These are phyloP conservation scores for Vicugna pacos DNA, from an alignment of 2,113 vertebrate species.

Conservation along the genomic window DNA sequence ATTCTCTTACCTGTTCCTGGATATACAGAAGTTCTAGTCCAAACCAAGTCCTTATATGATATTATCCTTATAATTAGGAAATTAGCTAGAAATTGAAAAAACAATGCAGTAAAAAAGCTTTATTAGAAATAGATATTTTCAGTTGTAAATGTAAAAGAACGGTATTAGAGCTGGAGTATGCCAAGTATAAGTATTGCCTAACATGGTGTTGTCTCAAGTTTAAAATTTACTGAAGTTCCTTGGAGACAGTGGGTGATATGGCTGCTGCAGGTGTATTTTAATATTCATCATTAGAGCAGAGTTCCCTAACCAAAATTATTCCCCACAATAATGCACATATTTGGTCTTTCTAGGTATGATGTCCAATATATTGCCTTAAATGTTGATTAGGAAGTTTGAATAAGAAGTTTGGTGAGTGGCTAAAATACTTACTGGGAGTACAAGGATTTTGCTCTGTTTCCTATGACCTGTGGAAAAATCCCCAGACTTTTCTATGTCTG, in stretches of 20 bases:
- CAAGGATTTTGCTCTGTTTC: constrained; percentile 20
- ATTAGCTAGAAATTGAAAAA: not conserved
- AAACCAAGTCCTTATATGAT: not conserved
- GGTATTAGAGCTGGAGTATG: not conserved
- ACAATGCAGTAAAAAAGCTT: not conserved
- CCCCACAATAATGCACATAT: not conserved
- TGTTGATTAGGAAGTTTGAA: not conserved
- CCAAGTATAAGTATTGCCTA: not conserved
- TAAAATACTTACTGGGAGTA: not conserved
- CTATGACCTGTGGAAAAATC: constrained; percentile 20
- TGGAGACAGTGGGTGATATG: not conserved
- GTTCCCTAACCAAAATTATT: not conserved
- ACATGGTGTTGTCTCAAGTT: not conserved
- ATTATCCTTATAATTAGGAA: not conserved
- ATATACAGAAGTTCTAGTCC: not conserved
- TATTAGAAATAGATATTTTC: constrained; percentile 39
- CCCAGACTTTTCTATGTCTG: not conserved
- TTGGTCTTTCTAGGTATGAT: not conserved
- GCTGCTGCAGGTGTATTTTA: not conserved
- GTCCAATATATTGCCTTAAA: not conserved
- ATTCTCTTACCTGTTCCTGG: not conserved
- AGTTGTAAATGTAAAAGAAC: constrained; percentile 5
- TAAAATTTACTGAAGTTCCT: constrained; percentile 15
- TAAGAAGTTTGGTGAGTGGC: not conserved
- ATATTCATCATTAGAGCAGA: not conserved